Base-by-base conservation (phyloP, 1,140 invertebrate species). In the Zaprionus kolodkinae region DNA sequence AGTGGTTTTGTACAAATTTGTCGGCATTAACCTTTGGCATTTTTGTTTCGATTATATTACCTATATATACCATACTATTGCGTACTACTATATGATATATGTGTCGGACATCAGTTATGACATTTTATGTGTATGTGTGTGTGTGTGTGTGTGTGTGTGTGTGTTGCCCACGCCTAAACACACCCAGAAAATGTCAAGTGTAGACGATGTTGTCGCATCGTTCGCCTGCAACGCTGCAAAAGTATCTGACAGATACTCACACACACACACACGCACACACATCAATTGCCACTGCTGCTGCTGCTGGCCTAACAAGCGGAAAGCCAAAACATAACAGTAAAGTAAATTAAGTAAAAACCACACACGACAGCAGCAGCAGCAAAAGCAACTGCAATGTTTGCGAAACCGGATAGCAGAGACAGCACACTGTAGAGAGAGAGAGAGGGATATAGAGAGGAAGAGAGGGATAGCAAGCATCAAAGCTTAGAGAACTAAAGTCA, bases 321-420 rank as follows among this genome's bases (percentile, higher is more conserved):
- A 86, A 82, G 84, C 70, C 78, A 88, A 82, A 87, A 88, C 84
- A 83, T 88, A 86, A 86, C 84, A 87, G 83, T 86, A 86, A 86
- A 86, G 79, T 83, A 86, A 87, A 87, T 83, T 87, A 87, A 86
- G 83, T 86, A 79, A 77, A 79, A 86, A 82, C 83, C 79, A 87
- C 72, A 81, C 82, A 56, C 54, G 68, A 55, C 48, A 76, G 21
- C 65, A 76, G 21, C 62, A 55, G 15, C 62, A 62, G 21, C 62
- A 66, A 27, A 17, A 72, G 33, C 67, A 73, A 73, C 59, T 82
- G 82, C 82, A 85, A 63, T 63, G 71, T 56, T 77, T 74, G 71
- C 75, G 64, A 78, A 80, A 85, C 83, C 83, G 83, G 83, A 85
- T 83, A 70, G 60, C 68, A 17, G 9, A 17, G 43, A 40, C 63